A percentile compares a stretch with the other conserved stretches of the same genome.
These are phyloP conservation scores for Pangasius macronema DNA, from an alignment of 2,797 vertebrate genomes.

Conservation along the genomic window DNA sequence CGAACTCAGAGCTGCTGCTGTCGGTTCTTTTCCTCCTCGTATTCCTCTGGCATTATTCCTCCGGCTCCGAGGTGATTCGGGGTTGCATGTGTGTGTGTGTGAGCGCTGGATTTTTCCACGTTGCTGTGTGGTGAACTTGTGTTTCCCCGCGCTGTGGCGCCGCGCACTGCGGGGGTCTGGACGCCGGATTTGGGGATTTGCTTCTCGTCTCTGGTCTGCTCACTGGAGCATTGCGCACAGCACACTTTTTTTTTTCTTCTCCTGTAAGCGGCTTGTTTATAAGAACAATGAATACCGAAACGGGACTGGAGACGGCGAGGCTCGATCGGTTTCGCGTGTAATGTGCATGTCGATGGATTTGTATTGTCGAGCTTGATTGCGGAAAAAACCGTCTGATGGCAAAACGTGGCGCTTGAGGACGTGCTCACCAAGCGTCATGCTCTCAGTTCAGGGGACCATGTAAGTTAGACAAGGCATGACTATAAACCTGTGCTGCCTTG, in stretches of 20 bases:
- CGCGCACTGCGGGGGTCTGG: conserved; percentile 41
- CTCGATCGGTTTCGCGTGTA: conserved; percentile 62
- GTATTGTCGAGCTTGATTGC: conserved; percentile 75
- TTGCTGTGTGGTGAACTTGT: conserved; percentile 62
- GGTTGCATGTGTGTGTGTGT: neutral
- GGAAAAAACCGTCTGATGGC: conserved; percentile 70
- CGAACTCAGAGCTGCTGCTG: conserved; percentile 39
- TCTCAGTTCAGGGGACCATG: conserved; percentile 68
- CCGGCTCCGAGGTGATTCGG: neutral
- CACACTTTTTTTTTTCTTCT: conserved; percentile 32
- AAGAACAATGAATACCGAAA: conserved; percentile 66
- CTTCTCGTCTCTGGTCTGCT: conserved; percentile 14
- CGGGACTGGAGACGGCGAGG: conserved; percentile 60
- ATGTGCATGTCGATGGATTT: conserved; percentile 69
- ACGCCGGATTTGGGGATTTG: neutral
- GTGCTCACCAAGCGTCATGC: conserved; percentile 67
- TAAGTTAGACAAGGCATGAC: conserved; percentile 66
- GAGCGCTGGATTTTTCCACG: conserved; percentile 33
- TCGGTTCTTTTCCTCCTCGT: neutral
- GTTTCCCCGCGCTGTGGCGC: conserved; percentile 6
- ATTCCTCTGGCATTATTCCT: neutral
- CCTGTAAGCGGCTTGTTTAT: conserved; percentile 53
- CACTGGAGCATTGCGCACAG: conserved; percentile 53
- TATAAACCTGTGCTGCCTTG: neutral
- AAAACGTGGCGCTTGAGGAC: conserved; percentile 67